Evolutionary conservation across 2,797 vertebrate genomes (phyloP), one percentile per base, ranked within the genome.

Genomic region (Anabacerthia variegaticeps): DNA sequence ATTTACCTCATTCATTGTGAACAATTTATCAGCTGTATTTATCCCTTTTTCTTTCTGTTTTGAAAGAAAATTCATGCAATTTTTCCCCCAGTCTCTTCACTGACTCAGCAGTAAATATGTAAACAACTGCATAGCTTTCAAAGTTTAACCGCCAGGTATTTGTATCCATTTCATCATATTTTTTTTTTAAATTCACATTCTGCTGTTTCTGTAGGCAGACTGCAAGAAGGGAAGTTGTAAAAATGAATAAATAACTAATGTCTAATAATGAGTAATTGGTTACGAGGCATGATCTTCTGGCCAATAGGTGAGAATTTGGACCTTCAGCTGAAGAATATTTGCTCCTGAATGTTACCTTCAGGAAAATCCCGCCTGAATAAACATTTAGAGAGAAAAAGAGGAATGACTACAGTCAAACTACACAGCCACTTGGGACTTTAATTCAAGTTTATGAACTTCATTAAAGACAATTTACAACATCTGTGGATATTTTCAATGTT

Each of bases 371-470:
- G 66, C 11, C 58, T 73, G 63, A 89, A 59, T 85, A 82, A 90
- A 23, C 44, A 56, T 68, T 76, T 72, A 88, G 32, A 77, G 52
- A 43, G 61, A 83, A 85, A 90, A 92, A 92, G 67, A 92, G 63
- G 52, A 27, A 93, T 95, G 37, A 87, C 82, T 89, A 36, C 84
- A 86, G 80, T 67, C 74, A 94, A 96, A 76, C 77, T 87, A 71
- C 71, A 58, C 27, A 89, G 80, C 20, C 85, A 77, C 68, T 77
- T 92, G 79, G 74, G 92, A 94, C 65, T 94, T 94, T 84, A 96
- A 93, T 94, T 96, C 80, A 94, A 82, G 89, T 92, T 95, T 95
- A 80, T 96, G 55, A 94, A 93, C 83, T 92, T 92, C 88, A 86
- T 88, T 95, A 92, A 86, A 86, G 74, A 86, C 74, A 93, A 89